Base-by-base conservation (phyloP, 2,113 vertebrate genomes). In the Scomber scombrus region DNA sequence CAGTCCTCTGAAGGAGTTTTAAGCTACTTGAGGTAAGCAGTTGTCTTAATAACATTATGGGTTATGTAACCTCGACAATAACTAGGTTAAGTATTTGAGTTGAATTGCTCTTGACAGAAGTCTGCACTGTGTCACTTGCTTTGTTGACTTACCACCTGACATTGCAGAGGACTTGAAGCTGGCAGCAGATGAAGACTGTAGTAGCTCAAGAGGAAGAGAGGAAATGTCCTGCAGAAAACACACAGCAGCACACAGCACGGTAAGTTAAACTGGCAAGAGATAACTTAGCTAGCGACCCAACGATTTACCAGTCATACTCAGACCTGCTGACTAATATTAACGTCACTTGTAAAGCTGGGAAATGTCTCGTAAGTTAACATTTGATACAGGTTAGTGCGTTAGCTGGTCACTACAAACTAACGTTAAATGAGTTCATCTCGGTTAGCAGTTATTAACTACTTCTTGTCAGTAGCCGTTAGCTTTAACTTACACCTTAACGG, bases 61-160 rank as follows among this genome's bases (percentile, higher is more conserved):
- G 34, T 65, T 2, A 52, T 46, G 34, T 23, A 11, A n/a, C 21
- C 19, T 23, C 11, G 2, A 11, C 11, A 5, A 15, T 49, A 1
- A 23, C 10, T 11, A 29, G 7, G 7, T 40, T 40, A 40, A 7
- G 34, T 16, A 11, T 40, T 5, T 58, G 14, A 21, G 15, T 9
- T 46, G 16, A 6, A 15, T 16, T 40, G 2, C 3, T 66, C 34
- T 14, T 29, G 54, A 23, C 23, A n/a, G 19, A 51, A 23, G 29
- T 68, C 10, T 23, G 34, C 45, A 15, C 11, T 5, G 67, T 45
- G 54, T 64, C 45, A 5, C 15, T 19, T 2, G 16, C 2, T 31
- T 26, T 31, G 47, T 6, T 11, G 16, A 91, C 85, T 83, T 72
- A 88, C 87, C 88, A 10, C 29, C 56, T 11, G 89, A 85, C 89